Percentiles rank a stretch among this genome's conserved stretches.
Evolutionary conservation across 2,113 vertebrate genomes (phyloP).

Genomic region (Hiodon tergisus): DNA sequence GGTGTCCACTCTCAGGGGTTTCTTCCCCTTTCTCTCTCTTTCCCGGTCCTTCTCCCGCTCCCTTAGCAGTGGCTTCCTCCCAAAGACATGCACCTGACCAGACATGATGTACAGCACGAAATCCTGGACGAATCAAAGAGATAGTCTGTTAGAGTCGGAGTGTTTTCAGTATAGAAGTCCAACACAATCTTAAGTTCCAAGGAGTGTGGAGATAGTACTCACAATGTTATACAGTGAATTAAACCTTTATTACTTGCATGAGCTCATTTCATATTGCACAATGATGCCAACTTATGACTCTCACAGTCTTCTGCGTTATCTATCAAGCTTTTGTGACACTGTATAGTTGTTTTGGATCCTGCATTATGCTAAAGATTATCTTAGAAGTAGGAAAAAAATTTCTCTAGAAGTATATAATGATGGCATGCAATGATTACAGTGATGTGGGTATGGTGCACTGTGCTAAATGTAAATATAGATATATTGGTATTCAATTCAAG

Average conservation of each 20-base stretch:
- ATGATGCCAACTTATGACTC: slow-evolving; percentile 51
- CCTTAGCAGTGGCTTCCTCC: slow-evolving; percentile 67
- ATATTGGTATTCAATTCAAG: slow-evolving; percentile 46
- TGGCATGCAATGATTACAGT: slow-evolving; percentile 63
- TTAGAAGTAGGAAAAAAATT: slow-evolving; percentile 46
- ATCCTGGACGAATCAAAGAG: slow-evolving; percentile 59
- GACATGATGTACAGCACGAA: slow-evolving; percentile 89
- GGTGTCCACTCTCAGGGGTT: slow-evolving; percentile 75
- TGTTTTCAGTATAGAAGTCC: background rate
- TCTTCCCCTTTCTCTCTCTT: slow-evolving; percentile 64
- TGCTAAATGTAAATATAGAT: slow-evolving; percentile 45
- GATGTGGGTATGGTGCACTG: slow-evolving; percentile 67
- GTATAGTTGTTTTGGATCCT: slow-evolving; percentile 55
- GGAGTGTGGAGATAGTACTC: slow-evolving; percentile 49
- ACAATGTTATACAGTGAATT: slow-evolving; percentile 64
- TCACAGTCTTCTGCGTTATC: slow-evolving; percentile 39
- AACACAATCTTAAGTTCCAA: slow-evolving; percentile 42
- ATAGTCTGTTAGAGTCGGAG: background rate
- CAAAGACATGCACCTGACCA: slow-evolving; percentile 78
- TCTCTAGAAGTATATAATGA: slow-evolving; percentile 34
- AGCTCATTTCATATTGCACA: slow-evolving; percentile 59
- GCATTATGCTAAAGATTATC: slow-evolving; percentile 51
- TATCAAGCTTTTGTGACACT: slow-evolving; percentile 49
- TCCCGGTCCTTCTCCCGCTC: slow-evolving; percentile 68
- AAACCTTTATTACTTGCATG: slow-evolving; percentile 59